Evolutionary conservation across 2,888 invertebrate species (phyloP).

Genomic region (Tetranychus piercei): DNA sequence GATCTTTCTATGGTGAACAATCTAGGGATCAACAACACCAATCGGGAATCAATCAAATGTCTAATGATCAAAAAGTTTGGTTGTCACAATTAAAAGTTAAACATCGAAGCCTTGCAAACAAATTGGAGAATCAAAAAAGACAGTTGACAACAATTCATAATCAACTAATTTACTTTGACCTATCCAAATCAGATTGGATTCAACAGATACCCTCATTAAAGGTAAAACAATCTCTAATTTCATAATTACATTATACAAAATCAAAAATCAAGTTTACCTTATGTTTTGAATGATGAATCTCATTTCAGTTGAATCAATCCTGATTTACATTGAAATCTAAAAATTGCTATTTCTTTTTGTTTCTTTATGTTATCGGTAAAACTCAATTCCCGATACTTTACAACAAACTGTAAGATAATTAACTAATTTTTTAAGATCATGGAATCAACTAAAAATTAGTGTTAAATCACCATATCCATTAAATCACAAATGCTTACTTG

Average conservation of each 20-base stretch:
- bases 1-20: not conserved
- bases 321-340: too few relatives aligned
- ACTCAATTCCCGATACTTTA: not conserved
- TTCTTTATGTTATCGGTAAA: not conserved
- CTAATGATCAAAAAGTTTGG: not conserved
- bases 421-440: too few relatives aligned
- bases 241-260: not conserved
- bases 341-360: too few relatives aligned
- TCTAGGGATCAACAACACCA: not conserved
- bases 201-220: not conserved
- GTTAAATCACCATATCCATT: too few relatives aligned
- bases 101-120: not conserved
- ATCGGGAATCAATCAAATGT: too few relatives aligned
- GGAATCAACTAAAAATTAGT: too few relatives aligned
- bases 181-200: not conserved
- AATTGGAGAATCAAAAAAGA: not conserved
- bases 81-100: not conserved
- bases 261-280: too few relatives aligned
- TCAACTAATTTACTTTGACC: not conserved
- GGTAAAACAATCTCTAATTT: not conserved
- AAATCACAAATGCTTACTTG: too few relatives aligned
- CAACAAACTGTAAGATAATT: too few relatives aligned
- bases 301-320: too few relatives aligned
- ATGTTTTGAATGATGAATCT: too few relatives aligned
- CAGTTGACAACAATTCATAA: not conserved